Evolutionary conservation across 2,888 invertebrate genomes (phyloP).

Genomic region (Lasioglossum zephyrum): DNA sequence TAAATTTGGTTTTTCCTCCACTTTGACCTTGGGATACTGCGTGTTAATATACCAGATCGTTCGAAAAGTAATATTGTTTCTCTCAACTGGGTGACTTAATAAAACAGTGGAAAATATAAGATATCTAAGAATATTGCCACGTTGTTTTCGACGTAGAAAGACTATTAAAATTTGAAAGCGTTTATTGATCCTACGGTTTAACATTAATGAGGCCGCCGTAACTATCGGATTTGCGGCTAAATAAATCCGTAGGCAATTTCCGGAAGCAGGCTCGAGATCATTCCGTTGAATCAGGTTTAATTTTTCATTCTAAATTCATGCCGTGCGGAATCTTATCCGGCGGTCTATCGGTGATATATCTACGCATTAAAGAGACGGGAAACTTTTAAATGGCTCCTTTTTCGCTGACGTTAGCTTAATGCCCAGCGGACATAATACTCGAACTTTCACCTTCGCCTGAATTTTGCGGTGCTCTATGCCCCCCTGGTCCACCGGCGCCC

Average conservation of each 20-base stretch:
- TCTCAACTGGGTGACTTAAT: too few species aligned
- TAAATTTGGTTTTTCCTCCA: too few species aligned
- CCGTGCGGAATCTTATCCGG: background rate
- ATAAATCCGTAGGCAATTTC: background rate
- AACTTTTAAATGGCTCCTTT: conserved; percentile 22
- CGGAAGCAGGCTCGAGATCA: background rate
- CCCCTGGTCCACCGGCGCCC: background rate
- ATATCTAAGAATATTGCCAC: too few species aligned
- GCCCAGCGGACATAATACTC: conserved; percentile 10
- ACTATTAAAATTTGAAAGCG: background rate
- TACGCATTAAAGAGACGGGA: conserved; percentile 24
- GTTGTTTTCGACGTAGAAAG: too few species aligned
- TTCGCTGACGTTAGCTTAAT: conserved; percentile 3
- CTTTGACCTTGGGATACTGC: too few species aligned
- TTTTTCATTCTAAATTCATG: conserved; percentile 9
- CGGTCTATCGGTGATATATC: conserved; percentile 21
- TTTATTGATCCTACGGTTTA: background rate
- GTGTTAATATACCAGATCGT: too few species aligned
- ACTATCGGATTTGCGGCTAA: background rate
- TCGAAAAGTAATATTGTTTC: too few species aligned
- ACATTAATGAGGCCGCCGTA: background rate
- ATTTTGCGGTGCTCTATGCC: background rate
- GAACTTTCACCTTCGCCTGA: conserved; percentile 36
- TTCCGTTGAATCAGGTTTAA: background rate
- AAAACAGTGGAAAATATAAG: too few species aligned